These are phyloP conservation scores for Brachycybe producta DNA, from an alignment of 2,888 invertebrate genomes.

Conservation along the genomic window DNA sequence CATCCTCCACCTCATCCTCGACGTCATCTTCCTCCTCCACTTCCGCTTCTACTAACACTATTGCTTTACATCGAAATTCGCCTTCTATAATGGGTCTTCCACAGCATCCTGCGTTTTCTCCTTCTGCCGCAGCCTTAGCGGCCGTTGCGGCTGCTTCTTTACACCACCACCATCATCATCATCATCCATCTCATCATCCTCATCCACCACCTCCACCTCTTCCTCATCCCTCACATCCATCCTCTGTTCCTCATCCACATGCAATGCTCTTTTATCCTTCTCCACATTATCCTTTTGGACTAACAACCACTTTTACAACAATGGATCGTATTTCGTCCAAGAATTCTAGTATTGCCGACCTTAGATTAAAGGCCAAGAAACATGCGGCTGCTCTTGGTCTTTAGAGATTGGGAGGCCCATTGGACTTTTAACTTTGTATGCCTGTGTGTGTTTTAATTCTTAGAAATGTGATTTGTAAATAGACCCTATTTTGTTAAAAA, in stretches of 20 bases:
- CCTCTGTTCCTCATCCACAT: constrained; percentile 20
- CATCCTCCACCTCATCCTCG: constrained; percentile 14
- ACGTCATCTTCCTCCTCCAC: constrained; percentile 22
- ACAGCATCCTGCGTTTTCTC: constrained; percentile 20
- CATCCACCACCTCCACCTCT: constrained; percentile 16
- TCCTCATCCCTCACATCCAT: constrained; percentile 11
- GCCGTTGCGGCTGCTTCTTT: constrained; percentile 33
- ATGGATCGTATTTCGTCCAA: constrained; percentile 50
- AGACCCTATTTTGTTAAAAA: no score
- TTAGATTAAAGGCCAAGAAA: constrained; percentile 80
- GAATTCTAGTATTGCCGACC: constrained; percentile 82
- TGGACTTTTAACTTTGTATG: background rate
- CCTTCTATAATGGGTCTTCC: constrained; percentile 22
- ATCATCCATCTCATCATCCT: constrained; percentile 16
- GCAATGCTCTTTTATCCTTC: constrained; percentile 39
- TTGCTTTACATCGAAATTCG: no score
- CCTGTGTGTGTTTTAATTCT: background rate
- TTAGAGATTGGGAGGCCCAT: constrained; percentile 5
- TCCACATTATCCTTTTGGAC: constrained; percentile 54
- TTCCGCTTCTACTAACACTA: constrained; percentile 11
- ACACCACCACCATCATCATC: constrained; percentile 34
- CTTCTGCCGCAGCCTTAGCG: constrained; percentile 46
- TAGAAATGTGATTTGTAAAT: background rate
- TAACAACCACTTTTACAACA: constrained; percentile 60
- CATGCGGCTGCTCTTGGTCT: constrained; percentile 77